phyloP scores from a whole-genome alignment of 1,140 invertebrate species.

The Sycophaga agraensis region DNA sequence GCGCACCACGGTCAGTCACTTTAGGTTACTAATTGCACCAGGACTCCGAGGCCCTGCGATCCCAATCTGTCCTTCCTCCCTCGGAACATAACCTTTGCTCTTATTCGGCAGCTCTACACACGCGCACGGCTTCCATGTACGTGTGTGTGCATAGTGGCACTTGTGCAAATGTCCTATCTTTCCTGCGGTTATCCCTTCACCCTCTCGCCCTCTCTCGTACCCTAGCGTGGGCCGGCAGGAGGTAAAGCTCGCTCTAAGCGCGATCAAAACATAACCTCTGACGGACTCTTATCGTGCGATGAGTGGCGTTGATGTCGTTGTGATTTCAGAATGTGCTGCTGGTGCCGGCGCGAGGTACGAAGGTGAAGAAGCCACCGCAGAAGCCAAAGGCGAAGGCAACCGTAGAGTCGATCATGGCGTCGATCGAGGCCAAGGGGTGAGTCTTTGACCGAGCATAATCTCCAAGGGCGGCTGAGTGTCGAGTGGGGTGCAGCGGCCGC shows the following conservation, averaged over 20 bases:
- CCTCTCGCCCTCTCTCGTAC: too few relatives aligned
- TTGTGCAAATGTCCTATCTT: too few relatives aligned
- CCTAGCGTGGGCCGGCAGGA: too few relatives aligned
- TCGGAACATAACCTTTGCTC: slow-evolving; percentile 3
- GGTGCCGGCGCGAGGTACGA: neutral
- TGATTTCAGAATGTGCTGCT: slow-evolving; percentile 6
- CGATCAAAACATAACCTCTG: too few relatives aligned
- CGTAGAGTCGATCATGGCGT: slow-evolving; percentile 15
- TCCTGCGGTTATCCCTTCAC: too few relatives aligned
- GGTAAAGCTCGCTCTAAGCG: too few relatives aligned
- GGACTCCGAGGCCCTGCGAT: neutral
- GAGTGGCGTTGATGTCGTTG: too few relatives aligned
- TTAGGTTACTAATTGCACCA: neutral
- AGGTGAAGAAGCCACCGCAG: slow-evolving; percentile 14
- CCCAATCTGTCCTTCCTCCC: neutral
- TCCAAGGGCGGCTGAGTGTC: neutral
- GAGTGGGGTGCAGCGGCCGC: too few relatives aligned
- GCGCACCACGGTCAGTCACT: slow-evolving; percentile 38
- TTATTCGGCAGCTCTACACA: neutral
- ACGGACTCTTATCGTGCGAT: too few relatives aligned
- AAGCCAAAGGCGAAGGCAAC: slow-evolving; percentile 22
- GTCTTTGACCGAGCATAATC: slow-evolving; percentile 13
- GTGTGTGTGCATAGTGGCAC: neutral
- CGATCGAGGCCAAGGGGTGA: slow-evolving; percentile 35
- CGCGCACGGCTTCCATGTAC: neutral